phyloP scores from a whole-genome alignment of 2,113 vertebrate genomes.

The Halichoerus grypus region DNA sequence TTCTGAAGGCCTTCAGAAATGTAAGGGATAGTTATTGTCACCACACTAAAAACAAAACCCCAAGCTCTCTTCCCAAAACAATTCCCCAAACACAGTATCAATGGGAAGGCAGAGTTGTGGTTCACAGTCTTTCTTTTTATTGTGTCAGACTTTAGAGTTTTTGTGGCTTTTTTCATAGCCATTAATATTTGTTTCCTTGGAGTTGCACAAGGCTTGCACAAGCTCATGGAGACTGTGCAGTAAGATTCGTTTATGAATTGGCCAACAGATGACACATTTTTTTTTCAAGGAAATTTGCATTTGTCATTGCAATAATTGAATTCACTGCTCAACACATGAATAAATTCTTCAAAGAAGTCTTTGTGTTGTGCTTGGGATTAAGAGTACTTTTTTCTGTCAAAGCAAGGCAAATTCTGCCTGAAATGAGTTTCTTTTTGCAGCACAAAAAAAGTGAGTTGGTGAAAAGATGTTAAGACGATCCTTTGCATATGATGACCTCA shows the following conservation, averaged over 20 bases:
- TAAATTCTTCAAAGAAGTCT: conserved; percentile 69
- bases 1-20: conserved; percentile 9
- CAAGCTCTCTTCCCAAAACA: conserved; percentile 32
- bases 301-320: conserved; percentile 50
- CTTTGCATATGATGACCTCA: not conserved
- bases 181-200: not conserved
- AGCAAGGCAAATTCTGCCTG: conserved; percentile 52
- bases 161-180: not conserved
- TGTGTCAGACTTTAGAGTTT: not conserved
- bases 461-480: conserved; percentile 20
- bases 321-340: conserved; percentile 54
- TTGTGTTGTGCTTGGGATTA: conserved; percentile 58
- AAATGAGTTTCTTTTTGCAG: conserved; percentile 51
- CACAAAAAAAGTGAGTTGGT: conserved; percentile 29
- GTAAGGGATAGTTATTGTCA: not conserved
- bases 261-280: not conserved
- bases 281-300: conserved; percentile 56
- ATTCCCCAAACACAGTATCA: conserved; percentile 8
- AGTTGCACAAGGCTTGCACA: not conserved
- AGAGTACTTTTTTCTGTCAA: conserved; percentile 52
- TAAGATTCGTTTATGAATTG: not conserved
- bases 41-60: conserved; percentile 52
- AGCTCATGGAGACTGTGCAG: not conserved
- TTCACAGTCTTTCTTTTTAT: conserved; percentile 5
- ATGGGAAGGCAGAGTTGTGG: not conserved